Evolutionary conservation across 2,888 invertebrate genomes (phyloP), one percentile per base, ranked within the genome.

Genomic region (Cephus spinipes): DNA sequence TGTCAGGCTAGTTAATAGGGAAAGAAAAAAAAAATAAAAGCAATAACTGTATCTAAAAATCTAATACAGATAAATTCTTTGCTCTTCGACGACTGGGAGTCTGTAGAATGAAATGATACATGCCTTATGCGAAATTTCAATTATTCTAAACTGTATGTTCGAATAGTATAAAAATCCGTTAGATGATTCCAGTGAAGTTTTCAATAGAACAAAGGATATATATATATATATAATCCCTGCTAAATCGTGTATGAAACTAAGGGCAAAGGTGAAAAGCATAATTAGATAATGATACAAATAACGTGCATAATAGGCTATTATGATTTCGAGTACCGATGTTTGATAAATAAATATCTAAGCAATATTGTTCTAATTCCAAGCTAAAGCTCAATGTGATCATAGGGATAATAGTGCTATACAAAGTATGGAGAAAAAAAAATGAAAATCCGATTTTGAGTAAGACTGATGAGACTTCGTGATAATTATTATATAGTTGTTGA

Each of bases 391-490:
- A 75, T 82, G 69, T 80, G 74, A 76, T 83, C 77, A 73, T 80
- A 81, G 76, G 73, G 77, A 83, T 82, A 78, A 9, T 31, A 71
- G 32, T 15, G 55, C 2, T 23, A 15, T 55, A 55, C 23, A 9
- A 23, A 9, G 23, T 23, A 55, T 55, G 23, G 55, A 23, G 15
- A 55, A 55, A 23, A 6, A 36, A 76, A 69, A 69, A 71, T 36
- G 36, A 30, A 11, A 74, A 69, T 77, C 69, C 75, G 31, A 75
- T 75, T 74, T 74, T 75, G 73, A 82, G 81, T 80, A 88, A 89
- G 89, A 89, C 89, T 89, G 89, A 89, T 82, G 81, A 84, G 77
- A 78, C 84, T 84, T 84, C 81, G 83, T 87, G 85, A 86, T 85
- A 87, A 84, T 83, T 83, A 85, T 82, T 79, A 76, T 55, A 55